These are phyloP conservation scores for Papio anubis DNA, from an alignment of 2,113 vertebrate species.

Conservation along the genomic window DNA sequence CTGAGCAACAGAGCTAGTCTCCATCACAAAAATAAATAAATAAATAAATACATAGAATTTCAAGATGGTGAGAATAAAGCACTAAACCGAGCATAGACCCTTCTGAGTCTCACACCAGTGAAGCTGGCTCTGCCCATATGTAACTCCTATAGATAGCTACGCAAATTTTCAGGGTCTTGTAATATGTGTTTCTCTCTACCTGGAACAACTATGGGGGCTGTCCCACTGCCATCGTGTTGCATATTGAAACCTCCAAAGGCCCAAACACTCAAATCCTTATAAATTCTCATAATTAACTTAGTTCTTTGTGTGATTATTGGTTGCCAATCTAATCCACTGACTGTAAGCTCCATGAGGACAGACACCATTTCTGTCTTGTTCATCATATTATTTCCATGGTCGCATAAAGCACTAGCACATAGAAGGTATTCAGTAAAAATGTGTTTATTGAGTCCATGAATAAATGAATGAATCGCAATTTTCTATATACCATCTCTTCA, in stretches of 20 bases:
- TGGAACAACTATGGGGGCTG: neutral
- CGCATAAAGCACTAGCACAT: neutral
- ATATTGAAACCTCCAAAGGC: neutral
- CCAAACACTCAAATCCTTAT: neutral
- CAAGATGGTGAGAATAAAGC: neutral
- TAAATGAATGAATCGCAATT: neutral
- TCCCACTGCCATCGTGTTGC: neutral
- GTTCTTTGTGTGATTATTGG: neutral
- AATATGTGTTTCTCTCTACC: neutral
- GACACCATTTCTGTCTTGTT: neutral
- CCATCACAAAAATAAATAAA: no score
- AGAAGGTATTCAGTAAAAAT: neutral
- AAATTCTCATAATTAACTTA: neutral
- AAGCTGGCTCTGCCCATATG: neutral
- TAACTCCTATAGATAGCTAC: neutral
- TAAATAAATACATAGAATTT: neutral
- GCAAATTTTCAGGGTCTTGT: neutral
- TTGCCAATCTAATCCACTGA: neutral
- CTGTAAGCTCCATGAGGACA: no score
- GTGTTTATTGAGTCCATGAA: neutral
- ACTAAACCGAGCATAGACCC: neutral
- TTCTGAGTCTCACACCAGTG: neutral
- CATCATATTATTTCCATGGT: neutral
- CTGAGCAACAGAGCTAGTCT: no score
- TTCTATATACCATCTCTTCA: neutral